Conservation (phyloP, 2,797 vertebrate genomes). For the Hyperoplus immaculatus region DNA sequence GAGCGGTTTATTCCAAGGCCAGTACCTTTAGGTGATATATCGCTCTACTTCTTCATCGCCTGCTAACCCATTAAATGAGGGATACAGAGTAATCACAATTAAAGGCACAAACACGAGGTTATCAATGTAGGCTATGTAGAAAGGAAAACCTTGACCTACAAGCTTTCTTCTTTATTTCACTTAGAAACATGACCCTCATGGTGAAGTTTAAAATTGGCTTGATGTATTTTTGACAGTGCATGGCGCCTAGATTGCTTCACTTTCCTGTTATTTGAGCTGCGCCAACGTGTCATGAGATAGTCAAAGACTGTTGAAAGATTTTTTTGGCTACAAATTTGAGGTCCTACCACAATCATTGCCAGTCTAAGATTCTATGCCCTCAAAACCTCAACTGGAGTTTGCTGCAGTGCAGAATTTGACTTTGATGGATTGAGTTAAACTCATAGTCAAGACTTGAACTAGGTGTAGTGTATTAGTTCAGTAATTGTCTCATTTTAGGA, state of each 20-base stretch:
- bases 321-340: constrained; percentile 56
- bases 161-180: constrained; percentile 68
- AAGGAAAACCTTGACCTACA: constrained; percentile 43
- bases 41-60: background rate
- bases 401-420: constrained; percentile 1
- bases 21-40: constrained; percentile 26
- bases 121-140: constrained; percentile 23
- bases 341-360: constrained; percentile 38
- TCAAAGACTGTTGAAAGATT: constrained; percentile 68
- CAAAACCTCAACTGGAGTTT: background rate
- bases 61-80: constrained; percentile 28
- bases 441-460: constrained; percentile 22
- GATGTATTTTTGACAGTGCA: constrained; percentile 84
- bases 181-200: constrained; percentile 78
- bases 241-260: constrained; percentile 85
- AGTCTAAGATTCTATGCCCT: background rate
- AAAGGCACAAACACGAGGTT: constrained; percentile 19
- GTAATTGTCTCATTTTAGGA: too few relatives aligned
- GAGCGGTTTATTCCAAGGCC: constrained; percentile 32
- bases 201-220: constrained; percentile 85
- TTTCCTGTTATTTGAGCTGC: constrained; percentile 83
- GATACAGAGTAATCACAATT: constrained; percentile 36
- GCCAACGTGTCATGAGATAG: constrained; percentile 71
- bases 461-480: background rate
- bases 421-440: background rate